phyloP scores from a whole-genome alignment of 2,888 invertebrate genomes.

The Microctonus brassicae region DNA sequence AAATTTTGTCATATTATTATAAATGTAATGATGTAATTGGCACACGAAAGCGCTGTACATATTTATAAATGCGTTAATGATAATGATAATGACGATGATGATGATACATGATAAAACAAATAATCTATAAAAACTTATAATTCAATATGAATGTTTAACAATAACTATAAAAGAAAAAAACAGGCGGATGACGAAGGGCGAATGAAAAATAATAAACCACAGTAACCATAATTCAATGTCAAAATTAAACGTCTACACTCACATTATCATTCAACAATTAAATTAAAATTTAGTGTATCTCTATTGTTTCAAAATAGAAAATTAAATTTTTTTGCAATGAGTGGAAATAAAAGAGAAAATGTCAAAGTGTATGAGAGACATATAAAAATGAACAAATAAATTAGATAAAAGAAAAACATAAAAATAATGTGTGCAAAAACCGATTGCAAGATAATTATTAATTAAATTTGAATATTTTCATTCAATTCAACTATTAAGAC shows the following conservation, averaged over 20 bases:
- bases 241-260: background rate
- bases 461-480: conserved; percentile 23
- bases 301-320: background rate
- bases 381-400: conserved; percentile 19
- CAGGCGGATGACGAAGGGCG: background rate
- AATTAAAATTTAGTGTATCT: background rate
- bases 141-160: background rate
- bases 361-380: conserved; percentile 23
- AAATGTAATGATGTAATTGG: background rate
- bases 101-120: background rate
- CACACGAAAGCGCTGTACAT: background rate
- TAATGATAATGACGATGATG: background rate
- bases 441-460: background rate
- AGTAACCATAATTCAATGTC: background rate
- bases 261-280: background rate
- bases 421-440: conserved; percentile 6
- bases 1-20: background rate
- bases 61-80: background rate
- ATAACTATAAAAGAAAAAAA: background rate
- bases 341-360: conserved; percentile 22
- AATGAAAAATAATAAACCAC: background rate
- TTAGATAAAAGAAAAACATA: conserved; percentile 3
- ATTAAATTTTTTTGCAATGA: background rate
- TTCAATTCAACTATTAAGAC: conserved; percentile 21
- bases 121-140: background rate